Conservation (phyloP, 2,113 vertebrate genomes). For the Pygoscelis adeliae region DNA sequence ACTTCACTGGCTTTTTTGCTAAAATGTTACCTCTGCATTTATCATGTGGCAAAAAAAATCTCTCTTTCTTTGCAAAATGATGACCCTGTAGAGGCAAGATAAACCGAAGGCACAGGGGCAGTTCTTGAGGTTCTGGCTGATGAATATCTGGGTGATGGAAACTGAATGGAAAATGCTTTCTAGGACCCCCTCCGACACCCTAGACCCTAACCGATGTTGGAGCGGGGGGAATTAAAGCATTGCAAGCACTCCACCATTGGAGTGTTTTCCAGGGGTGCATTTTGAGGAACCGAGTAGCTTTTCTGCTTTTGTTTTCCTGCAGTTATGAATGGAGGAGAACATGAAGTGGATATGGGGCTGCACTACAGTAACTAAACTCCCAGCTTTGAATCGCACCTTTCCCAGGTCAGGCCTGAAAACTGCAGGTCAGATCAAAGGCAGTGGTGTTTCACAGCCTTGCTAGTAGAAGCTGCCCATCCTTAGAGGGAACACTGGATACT, state of each 20-base stretch:
- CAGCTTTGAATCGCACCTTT: neutral
- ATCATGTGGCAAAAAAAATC: neutral
- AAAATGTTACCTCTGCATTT: neutral
- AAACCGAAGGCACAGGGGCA: neutral
- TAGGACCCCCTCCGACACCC: neutral
- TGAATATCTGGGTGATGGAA: neutral
- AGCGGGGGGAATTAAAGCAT: neutral
- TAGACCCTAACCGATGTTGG: neutral
- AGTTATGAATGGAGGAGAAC: rapidly evolving
- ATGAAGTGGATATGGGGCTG: rapidly evolving
- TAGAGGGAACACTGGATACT: neutral
- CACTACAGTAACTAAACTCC: too few relatives aligned
- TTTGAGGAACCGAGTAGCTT: neutral
- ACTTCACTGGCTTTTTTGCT: neutral
- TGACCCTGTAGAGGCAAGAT: neutral
- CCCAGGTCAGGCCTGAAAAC: neutral
- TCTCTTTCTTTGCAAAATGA: neutral
- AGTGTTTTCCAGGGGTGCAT: neutral
- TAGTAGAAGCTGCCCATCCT: neutral
- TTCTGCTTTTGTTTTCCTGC: neutral
- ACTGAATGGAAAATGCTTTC: neutral
- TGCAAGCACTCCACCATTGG: neutral
- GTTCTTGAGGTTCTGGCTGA: neutral
- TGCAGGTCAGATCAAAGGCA: neutral
- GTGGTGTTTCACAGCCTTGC: neutral